Evolutionary conservation across 1,140 invertebrate species (phyloP).

Genomic region (Solenopsis invicta): DNA sequence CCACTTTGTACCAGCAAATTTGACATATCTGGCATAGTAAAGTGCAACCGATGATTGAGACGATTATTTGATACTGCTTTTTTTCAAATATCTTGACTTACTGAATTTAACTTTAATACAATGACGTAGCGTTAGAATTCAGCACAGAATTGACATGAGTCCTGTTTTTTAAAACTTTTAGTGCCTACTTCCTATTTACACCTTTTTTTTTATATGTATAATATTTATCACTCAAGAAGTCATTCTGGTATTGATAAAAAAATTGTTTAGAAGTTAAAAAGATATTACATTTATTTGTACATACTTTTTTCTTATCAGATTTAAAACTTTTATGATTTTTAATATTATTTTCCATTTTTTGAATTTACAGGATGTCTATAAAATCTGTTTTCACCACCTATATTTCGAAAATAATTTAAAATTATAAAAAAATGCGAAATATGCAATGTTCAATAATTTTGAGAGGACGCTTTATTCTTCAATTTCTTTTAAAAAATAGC

Average conservation of each 20-base stretch:
- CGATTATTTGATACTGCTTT: background rate
- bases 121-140: background rate
- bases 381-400: too few species aligned
- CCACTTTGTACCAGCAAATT: slow-evolving; percentile 14
- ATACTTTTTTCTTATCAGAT: background rate
- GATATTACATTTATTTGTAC: background rate
- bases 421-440: too few species aligned
- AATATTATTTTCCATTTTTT: too few species aligned
- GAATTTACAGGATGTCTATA: too few species aligned
- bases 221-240: background rate
- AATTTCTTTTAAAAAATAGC: too few species aligned
- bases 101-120: background rate
- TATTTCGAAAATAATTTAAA: too few species aligned
- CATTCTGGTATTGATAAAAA: background rate
- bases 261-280: background rate
- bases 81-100: background rate
- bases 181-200: background rate
- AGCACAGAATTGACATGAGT: background rate
- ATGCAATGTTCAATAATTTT: too few species aligned
- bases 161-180: background rate
- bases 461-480: too few species aligned
- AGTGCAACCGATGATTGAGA: background rate
- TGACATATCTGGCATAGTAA: slow-evolving; percentile 17
- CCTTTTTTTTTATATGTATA: background rate
- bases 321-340: slow-evolving; percentile 11